These are phyloP conservation scores for Apostichopus japonicus DNA, from an alignment of 35 echinoderm and acorn worm species.

Conservation along the genomic window DNA sequence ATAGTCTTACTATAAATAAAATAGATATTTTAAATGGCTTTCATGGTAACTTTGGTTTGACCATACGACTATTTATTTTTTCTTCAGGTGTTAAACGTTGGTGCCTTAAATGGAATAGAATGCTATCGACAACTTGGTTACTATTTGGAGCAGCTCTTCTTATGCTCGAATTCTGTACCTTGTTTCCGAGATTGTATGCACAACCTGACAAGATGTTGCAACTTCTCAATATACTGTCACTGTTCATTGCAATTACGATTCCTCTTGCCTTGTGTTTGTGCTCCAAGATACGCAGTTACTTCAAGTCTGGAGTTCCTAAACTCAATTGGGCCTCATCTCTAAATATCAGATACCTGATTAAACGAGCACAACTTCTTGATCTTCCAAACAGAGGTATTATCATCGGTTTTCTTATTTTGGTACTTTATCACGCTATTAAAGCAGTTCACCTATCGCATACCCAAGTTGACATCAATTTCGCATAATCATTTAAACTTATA, in stretches of 20 bases:
- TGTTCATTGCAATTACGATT: not conserved
- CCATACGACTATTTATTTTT: too few species aligned
- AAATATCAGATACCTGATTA: not conserved
- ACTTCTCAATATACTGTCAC: not conserved
- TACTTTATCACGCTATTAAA: too few species aligned
- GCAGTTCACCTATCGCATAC: too few species aligned
- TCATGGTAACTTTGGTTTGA: too few species aligned
- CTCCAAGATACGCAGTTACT: conserved; percentile 10
- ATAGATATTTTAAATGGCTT: too few species aligned
- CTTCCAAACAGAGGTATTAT: not conserved
- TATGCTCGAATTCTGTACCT: not conserved
- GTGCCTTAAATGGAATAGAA: not conserved
- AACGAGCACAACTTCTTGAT: not conserved
- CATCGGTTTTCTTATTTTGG: too few species aligned
- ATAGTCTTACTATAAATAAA: too few species aligned
- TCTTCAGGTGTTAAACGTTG: not conserved
- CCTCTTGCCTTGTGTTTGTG: not conserved
- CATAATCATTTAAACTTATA: too few species aligned
- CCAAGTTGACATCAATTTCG: too few species aligned
- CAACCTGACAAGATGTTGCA: not conserved
- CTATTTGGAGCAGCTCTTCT: not conserved
- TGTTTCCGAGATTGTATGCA: not conserved
- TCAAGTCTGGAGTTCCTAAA: not conserved
- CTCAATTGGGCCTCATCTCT: not conserved
- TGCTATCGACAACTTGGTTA: not conserved